Evolutionary conservation across 2,113 vertebrate species (phyloP).

Genomic region (Chlamydotis undulata): DNA sequence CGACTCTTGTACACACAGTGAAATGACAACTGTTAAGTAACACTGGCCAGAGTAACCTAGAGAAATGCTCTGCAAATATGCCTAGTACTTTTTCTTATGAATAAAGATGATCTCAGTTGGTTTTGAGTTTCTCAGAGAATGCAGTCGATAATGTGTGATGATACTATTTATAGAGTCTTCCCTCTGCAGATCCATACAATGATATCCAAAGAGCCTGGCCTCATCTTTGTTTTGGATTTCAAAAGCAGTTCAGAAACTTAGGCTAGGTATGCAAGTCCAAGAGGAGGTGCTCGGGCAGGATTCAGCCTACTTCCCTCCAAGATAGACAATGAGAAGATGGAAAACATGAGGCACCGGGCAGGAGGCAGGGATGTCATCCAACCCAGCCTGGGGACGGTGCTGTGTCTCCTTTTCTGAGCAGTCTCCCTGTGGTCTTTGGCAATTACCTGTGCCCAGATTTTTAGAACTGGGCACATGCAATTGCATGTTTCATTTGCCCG

Average conservation of each 20-base stretch:
- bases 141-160: slow-evolving; percentile 7
- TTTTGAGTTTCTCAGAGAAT: slow-evolving; percentile 20
- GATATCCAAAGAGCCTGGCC: neutral
- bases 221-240: neutral
- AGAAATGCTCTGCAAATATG: slow-evolving; percentile 15
- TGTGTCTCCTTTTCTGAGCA: neutral
- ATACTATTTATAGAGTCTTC: neutral
- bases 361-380: neutral
- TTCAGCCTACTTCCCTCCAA: neutral
- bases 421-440: neutral
- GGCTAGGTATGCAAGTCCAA: neutral
- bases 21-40: neutral
- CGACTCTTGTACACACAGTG: neutral
- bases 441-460: neutral
- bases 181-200: neutral
- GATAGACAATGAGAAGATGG: neutral
- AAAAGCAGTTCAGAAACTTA: neutral
- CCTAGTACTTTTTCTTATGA: neutral
- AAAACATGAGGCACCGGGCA: neutral
- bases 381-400: fast-evolving
- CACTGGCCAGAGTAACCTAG: neutral
- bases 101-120: slow-evolving; percentile 29
- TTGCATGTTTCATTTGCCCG: neutral
- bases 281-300: neutral
- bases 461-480: neutral